Conservation (phyloP, 2,797 vertebrate genomes). For the Ptychadena robeensis region DNA sequence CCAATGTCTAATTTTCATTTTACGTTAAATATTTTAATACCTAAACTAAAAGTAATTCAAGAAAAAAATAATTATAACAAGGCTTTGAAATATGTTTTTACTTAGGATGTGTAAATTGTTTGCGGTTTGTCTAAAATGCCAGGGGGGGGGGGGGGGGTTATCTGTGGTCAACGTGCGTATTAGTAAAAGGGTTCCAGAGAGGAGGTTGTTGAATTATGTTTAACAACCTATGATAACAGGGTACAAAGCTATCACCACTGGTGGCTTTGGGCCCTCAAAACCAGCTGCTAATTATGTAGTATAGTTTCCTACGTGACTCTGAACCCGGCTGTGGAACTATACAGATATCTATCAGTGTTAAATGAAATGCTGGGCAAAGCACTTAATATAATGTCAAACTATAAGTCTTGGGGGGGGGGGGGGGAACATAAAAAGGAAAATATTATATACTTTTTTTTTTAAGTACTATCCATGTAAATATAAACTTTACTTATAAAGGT, state of each 20-base stretch:
- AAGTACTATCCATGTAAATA: neutral
- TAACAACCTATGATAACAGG: neutral
- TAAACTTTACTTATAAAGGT: neutral
- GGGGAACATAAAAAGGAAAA: neutral
- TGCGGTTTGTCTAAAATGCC: neutral
- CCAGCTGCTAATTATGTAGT: constrained; percentile 2
- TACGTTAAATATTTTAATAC: neutral
- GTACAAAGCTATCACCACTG: neutral
- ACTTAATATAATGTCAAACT: neutral
- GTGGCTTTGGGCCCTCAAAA: neutral
- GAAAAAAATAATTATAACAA: neutral
- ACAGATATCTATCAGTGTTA: constrained; percentile 21
- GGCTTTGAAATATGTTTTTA: neutral
- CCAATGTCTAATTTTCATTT: neutral
- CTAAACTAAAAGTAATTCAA: neutral
- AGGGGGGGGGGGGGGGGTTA: neutral
- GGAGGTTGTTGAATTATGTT: neutral
- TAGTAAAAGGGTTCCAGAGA: neutral
- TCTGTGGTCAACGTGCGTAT: neutral
- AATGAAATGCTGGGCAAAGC: neutral
- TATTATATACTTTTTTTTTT: neutral
- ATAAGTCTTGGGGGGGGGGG: no score
- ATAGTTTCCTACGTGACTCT: neutral
- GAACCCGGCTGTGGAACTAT: neutral
- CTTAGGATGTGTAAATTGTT: neutral